phyloP scores from a whole-genome alignment of 2,113 vertebrate genomes.

The Chloroceryle aenea region DNA sequence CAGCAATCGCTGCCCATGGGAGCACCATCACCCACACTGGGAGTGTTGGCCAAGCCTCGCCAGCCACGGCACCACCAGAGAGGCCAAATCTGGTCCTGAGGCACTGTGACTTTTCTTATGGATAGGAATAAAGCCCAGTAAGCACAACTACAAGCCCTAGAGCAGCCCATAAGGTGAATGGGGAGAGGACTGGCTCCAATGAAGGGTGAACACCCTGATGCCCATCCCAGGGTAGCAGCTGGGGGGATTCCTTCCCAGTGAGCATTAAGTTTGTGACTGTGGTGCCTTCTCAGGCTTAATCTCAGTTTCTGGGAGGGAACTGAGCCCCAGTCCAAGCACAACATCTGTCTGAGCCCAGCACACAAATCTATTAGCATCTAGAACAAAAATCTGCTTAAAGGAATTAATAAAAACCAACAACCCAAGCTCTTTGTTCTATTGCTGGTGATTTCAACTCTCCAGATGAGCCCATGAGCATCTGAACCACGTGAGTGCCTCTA shows the following conservation, averaged over 20 bases:
- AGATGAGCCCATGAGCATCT: background rate
- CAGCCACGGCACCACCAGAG: accelerated
- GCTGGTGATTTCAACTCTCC: background rate
- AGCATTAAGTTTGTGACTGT: background rate
- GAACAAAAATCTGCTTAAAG: background rate
- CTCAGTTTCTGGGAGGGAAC: background rate
- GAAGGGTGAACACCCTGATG: background rate
- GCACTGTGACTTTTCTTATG: background rate
- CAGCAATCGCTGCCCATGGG: accelerated
- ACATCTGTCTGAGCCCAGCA: background rate
- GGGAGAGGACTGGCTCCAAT: background rate
- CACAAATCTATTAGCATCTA: background rate
- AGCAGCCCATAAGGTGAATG: background rate
- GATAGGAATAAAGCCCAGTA: background rate
- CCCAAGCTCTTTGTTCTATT: background rate
- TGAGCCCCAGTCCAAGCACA: background rate
- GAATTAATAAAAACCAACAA: background rate
- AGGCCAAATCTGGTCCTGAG: background rate
- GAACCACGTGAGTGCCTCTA: background rate
- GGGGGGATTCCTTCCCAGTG: background rate
- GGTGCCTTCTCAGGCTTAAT: background rate
- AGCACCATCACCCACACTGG: accelerated
- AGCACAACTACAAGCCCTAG: background rate
- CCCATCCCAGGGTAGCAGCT: background rate
- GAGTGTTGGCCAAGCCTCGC: accelerated